Percentiles rank a stretch among this genome's conserved stretches.
These are phyloP conservation scores for Yasuhikotakia modesta DNA, from an alignment of 2,797 vertebrate genomes.

Conservation along the genomic window DNA sequence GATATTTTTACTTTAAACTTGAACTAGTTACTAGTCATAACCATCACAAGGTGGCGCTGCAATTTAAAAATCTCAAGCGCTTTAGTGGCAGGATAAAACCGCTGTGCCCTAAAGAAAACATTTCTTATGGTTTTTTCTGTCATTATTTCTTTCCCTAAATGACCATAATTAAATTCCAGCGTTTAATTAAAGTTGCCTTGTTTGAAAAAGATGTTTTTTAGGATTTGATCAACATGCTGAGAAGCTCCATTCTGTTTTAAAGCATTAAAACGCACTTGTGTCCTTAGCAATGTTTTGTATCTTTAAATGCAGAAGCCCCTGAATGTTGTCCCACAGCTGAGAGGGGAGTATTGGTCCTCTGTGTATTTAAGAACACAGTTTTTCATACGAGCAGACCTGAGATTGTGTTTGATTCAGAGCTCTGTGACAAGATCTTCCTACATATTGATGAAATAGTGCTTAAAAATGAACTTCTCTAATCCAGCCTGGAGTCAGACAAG, in stretches of 20 bases:
- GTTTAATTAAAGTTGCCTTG: not conserved
- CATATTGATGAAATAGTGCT: conserved; percentile 2
- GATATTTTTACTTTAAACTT: not conserved
- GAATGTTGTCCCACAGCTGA: not conserved
- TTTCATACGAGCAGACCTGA: not conserved
- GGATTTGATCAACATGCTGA: not conserved
- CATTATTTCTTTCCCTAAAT: conserved; percentile 3
- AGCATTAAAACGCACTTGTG: too few relatives aligned
- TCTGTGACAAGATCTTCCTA: not conserved
- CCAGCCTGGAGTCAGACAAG: not conserved
- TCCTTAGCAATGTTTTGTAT: too few relatives aligned
- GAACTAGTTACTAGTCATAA: not conserved
- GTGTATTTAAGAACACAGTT: not conserved
- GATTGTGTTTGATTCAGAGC: not conserved
- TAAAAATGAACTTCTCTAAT: not conserved
- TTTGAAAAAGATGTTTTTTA: not conserved
- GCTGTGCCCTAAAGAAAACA: too few relatives aligned
- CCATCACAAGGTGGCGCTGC: conserved; percentile 23
- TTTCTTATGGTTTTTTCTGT: too few relatives aligned
- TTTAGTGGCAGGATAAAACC: too few relatives aligned
- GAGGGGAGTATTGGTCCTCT: too few relatives aligned
- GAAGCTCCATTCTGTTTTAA: not conserved
- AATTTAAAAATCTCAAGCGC: not conserved
- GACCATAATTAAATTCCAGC: not conserved
- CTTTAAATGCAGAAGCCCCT: too few relatives aligned